Base-by-base conservation (phyloP, 92 coral and sea anemone genomes). In the Chrysogorgia sp. region DNA sequence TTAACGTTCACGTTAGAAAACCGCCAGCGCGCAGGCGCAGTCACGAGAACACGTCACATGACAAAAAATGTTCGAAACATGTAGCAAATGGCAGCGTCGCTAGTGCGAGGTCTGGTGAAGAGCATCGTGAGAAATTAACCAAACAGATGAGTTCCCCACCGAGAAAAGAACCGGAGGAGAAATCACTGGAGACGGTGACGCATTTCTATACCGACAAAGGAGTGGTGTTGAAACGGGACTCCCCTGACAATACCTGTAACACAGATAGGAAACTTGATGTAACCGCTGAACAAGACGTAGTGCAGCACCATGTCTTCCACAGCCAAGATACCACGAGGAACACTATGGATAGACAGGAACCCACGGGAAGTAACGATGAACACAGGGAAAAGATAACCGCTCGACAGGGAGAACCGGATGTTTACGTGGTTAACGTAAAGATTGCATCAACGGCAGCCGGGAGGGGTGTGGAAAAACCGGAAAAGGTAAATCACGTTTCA, bases 201-300 rank as follows among this genome's bases (percentile, higher is more conserved):
- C 76, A 69, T 48, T 69, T 69, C 29, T 69, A 25, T 25, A 48
- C 59, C 34, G 40, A 69, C 48, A 69, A 49, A 69, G 76, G 61
- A 0, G 76, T 69, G 14, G 76, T 48, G 15, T 29, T 69, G 41
- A 69, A 45, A 10, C 35, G 76, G 13, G 25, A 69, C 58, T 26
- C 58, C n/a, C n/a, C n/a, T n/a, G n/a, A n/a, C n/a, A n/a, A n/a
- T 0, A 30, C 40, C n/a, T 41, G 25, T 2, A 47, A 47, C 2
- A 43, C 1, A 28, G 34, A 69, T 7, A 2, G 6, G 13, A 48
- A 29, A 28, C 7, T 43, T 3, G 35, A 29, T 26, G 6, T 45
- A 2, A 15, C 15, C 22, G 21, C n/a, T 7, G 76, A 69, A 14
- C 35, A 28, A 48, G 58, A 41, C 24, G 15, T 40, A 5, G 40